A percentile compares a stretch with the other conserved stretches of the same genome.
phyloP scores from a whole-genome alignment of 2,113 vertebrate species.

The Dicentrarchus labrax region DNA sequence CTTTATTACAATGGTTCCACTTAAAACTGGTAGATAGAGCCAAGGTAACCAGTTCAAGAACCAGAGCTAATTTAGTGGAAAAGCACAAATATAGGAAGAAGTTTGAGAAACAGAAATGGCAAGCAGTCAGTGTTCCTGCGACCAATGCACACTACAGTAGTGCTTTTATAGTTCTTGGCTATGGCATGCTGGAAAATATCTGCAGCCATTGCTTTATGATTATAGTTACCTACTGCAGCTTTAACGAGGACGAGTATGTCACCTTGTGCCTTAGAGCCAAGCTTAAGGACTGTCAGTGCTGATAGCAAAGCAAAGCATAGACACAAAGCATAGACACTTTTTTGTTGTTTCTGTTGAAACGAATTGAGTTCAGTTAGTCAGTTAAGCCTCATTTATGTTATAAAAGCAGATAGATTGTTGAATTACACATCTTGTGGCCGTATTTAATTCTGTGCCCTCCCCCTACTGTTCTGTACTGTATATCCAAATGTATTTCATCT shows the following conservation, averaged over 20 bases:
- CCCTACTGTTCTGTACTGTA: background rate
- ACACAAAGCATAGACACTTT: background rate
- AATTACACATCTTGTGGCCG: background rate
- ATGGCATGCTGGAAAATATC: background rate
- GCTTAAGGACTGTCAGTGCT: background rate
- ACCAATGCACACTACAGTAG: background rate
- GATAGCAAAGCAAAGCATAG: background rate
- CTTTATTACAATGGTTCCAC: too few relatives aligned
- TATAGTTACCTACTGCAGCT: background rate
- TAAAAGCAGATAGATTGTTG: background rate
- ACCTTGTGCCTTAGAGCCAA: background rate
- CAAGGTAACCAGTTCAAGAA: too few relatives aligned
- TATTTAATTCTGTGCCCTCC: background rate
- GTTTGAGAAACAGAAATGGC: background rate
- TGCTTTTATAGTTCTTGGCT: background rate
- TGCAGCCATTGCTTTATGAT: background rate
- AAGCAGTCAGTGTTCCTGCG: background rate
- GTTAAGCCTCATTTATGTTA: too few relatives aligned
- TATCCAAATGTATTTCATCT: background rate
- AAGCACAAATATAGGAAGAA: background rate
- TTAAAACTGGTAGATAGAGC: too few relatives aligned
- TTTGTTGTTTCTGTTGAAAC: background rate
- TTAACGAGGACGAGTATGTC: background rate
- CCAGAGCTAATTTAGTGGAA: too few relatives aligned
- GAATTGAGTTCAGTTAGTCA: too few relatives aligned